Evolutionary conservation across 2,113 vertebrate genomes (phyloP).

Genomic region (Microtus richardsoni): DNA sequence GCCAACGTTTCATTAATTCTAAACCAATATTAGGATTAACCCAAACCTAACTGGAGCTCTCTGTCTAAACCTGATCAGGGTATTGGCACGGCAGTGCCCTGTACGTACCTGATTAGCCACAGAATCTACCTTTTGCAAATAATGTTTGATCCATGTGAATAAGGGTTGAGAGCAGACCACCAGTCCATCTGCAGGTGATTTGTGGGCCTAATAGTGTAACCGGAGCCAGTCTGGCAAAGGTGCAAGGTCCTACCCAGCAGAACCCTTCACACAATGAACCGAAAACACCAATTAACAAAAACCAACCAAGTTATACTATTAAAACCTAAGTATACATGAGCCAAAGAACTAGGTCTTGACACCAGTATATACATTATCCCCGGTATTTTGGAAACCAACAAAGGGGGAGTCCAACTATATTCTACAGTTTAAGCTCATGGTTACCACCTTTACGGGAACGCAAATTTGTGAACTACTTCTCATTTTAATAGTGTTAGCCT

Average conservation of each 20-base stretch:
- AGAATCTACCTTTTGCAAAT: constrained; percentile 86
- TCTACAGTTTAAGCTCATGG: constrained; percentile 74
- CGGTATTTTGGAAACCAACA: constrained; percentile 79
- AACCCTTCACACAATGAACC: constrained; percentile 86
- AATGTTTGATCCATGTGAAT: constrained; percentile 83
- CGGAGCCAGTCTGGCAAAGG: constrained; percentile 81
- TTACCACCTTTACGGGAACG: constrained; percentile 79
- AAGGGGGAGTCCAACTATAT: constrained; percentile 76
- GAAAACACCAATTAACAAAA: constrained; percentile 84
- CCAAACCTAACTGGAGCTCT: constrained; percentile 83
- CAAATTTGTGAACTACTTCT: constrained; percentile 75
- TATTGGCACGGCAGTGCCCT: constrained; percentile 86
- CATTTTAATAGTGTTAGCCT: constrained; percentile 78
- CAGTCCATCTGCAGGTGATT: constrained; percentile 76
- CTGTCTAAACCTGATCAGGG: constrained; percentile 87
- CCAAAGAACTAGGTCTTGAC: constrained; percentile 80
- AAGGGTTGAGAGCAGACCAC: constrained; percentile 80
- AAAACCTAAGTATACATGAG: constrained; percentile 80
- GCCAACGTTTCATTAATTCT: constrained; percentile 84
- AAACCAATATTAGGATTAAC: constrained; percentile 84
- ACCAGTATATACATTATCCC: constrained; percentile 78
- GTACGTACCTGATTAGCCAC: constrained; percentile 89
- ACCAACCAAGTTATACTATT: constrained; percentile 80
- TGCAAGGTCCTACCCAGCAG: constrained; percentile 88
- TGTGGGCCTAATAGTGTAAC: constrained; percentile 80